Conservation (phyloP, 92 coral and sea anemone species). For the Scolanthus callimorphus region DNA sequence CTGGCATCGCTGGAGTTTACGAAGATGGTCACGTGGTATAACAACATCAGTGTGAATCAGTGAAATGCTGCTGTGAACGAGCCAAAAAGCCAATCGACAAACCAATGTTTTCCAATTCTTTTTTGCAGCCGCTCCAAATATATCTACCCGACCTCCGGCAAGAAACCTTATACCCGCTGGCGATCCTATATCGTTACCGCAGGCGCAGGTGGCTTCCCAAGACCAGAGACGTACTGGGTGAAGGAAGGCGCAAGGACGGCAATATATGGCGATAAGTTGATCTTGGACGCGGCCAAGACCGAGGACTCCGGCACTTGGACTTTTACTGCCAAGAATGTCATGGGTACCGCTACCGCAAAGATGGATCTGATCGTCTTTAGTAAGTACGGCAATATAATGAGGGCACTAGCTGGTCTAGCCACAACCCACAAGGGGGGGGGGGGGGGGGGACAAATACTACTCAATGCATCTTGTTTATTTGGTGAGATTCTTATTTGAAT, state of each 20-base stretch:
- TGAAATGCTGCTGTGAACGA: neutral
- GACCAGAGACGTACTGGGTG: conserved; percentile 68
- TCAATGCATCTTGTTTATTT: too few species aligned
- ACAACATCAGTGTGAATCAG: neutral
- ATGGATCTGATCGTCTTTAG: conserved; percentile 59
- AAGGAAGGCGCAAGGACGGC: conserved; percentile 57
- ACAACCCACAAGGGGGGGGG: too few species aligned
- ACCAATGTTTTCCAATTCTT: too few species aligned
- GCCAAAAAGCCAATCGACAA: too few species aligned
- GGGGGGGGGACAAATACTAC: too few species aligned
- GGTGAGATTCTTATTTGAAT: too few species aligned
- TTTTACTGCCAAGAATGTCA: conserved; percentile 60
- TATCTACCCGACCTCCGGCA: conserved; percentile 53
- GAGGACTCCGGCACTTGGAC: conserved; percentile 77
- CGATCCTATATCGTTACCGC: conserved; percentile 30
- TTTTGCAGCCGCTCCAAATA: conserved; percentile 71
- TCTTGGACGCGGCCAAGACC: conserved; percentile 44
- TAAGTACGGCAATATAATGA: conserved; percentile 28
- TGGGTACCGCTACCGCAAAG: conserved; percentile 59
- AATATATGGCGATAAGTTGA: conserved; percentile 35
- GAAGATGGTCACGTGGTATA: too few species aligned
- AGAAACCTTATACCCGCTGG: conserved; percentile 39
- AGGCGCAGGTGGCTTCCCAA: conserved; percentile 51
- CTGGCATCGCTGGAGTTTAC: too few species aligned
- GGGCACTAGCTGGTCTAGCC: too few species aligned